Evolutionary conservation across 2,797 vertebrate genomes (phyloP), one percentile per base, ranked within the genome.

Genomic region (Enteromius thamalakanensis): DNA sequence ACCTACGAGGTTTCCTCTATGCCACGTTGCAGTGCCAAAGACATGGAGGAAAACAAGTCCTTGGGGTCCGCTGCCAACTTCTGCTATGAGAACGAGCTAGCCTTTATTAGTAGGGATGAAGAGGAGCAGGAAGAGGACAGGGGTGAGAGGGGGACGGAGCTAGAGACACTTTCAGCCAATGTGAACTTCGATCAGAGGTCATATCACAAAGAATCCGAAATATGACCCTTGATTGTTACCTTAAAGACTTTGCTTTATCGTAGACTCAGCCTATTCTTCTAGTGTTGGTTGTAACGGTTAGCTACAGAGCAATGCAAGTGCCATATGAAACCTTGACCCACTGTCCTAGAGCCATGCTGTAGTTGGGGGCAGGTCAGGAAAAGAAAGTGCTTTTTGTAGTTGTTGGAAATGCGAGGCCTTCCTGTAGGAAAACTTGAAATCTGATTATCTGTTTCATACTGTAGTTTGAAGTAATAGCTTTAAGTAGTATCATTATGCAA

Each of bases 81-180:
- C 91, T 98, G 97, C 89, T 99, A 98, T 0, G 97, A 98, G 94
- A 98, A 99, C 0, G 98, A 99, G 90, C 92, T 99, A 86, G 97
- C 96, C 84, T 97, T 98, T 91, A 96, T 96, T 90, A 96, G 95
- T 91, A 95, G 94, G 0, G 97, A 98, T 0, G 96, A 97, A 89
- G 96, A 94, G n/a, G 92, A 91, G 51, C 91, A 93, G 0, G 91
- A 91, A 87, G 83, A 94, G 21, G 92, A 94, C 78, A 94, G 86
- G 67, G 87, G 79, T 26, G 89, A 94, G 75, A 93, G 93, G 83
- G 93, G 92, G 51, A 94, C 95, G 0, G 95, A 95, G 89, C 93
- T 95, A 0, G 92, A 96, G 79, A 93, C 94, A 67, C 93, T 95
- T 5, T 94, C 94, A 81, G 92, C 91, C 2, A 89, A 91, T 0